A percentile compares a stretch with the other conserved stretches of the same genome.
Conservation (phyloP, 2,113 vertebrate species). For the Struthidea cinerea region DNA sequence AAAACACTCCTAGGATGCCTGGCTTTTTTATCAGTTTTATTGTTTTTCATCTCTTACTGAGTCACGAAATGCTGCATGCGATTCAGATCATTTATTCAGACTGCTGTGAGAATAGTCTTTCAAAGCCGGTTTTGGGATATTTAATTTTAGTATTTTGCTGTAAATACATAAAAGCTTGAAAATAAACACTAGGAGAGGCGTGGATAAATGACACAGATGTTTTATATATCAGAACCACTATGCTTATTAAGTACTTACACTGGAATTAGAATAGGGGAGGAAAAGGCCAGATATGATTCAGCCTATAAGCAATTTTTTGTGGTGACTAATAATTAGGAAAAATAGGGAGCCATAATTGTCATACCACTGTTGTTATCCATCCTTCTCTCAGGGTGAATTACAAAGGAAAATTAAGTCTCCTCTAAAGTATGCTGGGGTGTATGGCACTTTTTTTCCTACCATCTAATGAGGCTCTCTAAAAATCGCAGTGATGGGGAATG, state of each 20-base stretch:
- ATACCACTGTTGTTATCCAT: neutral
- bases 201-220: neutral
- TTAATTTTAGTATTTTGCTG: constrained; percentile 4
- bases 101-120: neutral
- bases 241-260: neutral
- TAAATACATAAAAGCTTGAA: neutral
- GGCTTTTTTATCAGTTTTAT: neutral
- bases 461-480: neutral
- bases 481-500: neutral
- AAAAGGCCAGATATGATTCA: neutral
- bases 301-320: neutral
- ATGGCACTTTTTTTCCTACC: neutral
- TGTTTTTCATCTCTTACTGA: neutral
- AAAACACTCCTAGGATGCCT: neutral
- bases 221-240: neutral
- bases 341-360: constrained; percentile 38
- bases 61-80: neutral
- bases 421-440: neutral
- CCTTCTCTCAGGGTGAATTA: neutral
- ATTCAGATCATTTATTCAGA: neutral
- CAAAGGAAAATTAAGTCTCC: neutral
- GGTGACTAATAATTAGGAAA: constrained; percentile 19
- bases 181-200: neutral
- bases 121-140: neutral
- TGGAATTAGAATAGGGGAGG: neutral